Percentiles rank a stretch among this genome's conserved stretches.
phyloP scores from a whole-genome alignment of 2,113 vertebrate genomes.

The Embiotoca jacksoni region DNA sequence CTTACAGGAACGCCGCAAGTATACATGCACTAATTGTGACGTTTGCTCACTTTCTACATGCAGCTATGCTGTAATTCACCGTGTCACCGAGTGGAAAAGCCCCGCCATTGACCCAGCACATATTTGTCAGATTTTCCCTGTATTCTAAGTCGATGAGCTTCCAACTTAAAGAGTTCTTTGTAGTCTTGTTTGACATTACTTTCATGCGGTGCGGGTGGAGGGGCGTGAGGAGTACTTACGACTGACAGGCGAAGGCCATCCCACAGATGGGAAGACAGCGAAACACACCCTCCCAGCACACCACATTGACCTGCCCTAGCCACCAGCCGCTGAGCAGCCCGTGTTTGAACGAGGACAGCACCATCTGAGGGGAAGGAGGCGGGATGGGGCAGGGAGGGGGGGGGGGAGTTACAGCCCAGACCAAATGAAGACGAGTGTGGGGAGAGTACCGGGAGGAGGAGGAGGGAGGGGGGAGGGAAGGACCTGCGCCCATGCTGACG shows the following conservation, averaged over 20 bases:
- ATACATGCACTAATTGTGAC: constrained; percentile 37
- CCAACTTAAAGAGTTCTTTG: neutral
- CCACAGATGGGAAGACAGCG: constrained; percentile 99
- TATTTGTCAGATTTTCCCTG: constrained; percentile 10
- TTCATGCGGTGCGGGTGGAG: constrained; percentile 49
- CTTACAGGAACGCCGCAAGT: constrained; percentile 24
- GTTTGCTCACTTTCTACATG: constrained; percentile 29
- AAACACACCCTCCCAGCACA: constrained; percentile 97
- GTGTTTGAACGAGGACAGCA: constrained; percentile 95
- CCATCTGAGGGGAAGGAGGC: constrained; percentile 87
- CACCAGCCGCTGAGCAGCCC: constrained; percentile 93
- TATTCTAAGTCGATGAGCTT: constrained; percentile 13
- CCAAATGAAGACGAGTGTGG: constrained; percentile 60
- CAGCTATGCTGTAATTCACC: constrained; percentile 17
- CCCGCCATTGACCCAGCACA: constrained; percentile 4
- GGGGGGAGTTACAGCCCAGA: constrained; percentile 63
- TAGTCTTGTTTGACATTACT: constrained; percentile 37
- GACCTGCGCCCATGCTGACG: constrained; percentile 52
- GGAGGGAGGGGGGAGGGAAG: constrained; percentile 9
- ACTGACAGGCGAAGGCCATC: constrained; percentile 99
- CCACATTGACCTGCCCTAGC: constrained; percentile 89
- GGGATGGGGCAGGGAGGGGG: constrained; percentile 52
- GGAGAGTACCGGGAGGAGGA: constrained; percentile 33
- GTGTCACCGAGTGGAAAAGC: constrained; percentile 3
- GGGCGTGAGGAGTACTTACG: constrained; percentile 89